Base-by-base conservation (phyloP, 2,113 vertebrate genomes). In the pig (Sus scrofa) region DNA sequence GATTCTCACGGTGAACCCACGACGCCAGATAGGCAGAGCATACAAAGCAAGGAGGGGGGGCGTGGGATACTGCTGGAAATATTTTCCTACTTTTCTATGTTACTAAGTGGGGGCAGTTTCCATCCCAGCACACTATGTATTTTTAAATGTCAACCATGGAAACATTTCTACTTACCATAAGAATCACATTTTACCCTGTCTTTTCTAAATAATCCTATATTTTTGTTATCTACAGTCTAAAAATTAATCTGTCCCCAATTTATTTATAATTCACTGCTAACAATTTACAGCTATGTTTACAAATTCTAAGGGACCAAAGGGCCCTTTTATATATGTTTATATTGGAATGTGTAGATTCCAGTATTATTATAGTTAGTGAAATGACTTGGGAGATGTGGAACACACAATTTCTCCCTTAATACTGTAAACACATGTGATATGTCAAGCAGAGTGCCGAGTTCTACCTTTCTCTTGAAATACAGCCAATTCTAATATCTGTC, bases 1-100 rank as follows among this genome's bases (percentile, higher is more conserved):
- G 78, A 87, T 88, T 96, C 97, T 97, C 97, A 97, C 95, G 96
- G 96, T 97, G 96, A 89, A 75, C 84, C 24, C 86, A 97, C 3
- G 97, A 97, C 95, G 81, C 86, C 39, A 56, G 82, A 92, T 95
- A 97, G 56, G 78, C 84, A 97, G 95, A 98, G 96, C 67, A 50
- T 54, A 85, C 58, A 84, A 58, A 95, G 85, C 65, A 73, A 97
- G 32, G 71, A 77, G 81, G 58, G 95, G 97, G 85, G 84, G 82
- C 8, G 44, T 44, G 8, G 44, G 44, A 44, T 44, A 93, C 95
- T 97, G 94, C 92, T 96, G 65, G 97, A 82, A 97, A 97, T 78
- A 96, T 39, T 95, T 97, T 86, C 73, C 87, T 52, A 44, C 75
- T 97, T 95, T 96, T 96, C 94, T 97, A 56, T 91, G 94, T 2